A percentile compares a stretch with the other conserved stretches of the same genome.
These are phyloP conservation scores for Dicerorhinus sumatrensis DNA, from an alignment of 2,113 vertebrate genomes.

Conservation along the genomic window DNA sequence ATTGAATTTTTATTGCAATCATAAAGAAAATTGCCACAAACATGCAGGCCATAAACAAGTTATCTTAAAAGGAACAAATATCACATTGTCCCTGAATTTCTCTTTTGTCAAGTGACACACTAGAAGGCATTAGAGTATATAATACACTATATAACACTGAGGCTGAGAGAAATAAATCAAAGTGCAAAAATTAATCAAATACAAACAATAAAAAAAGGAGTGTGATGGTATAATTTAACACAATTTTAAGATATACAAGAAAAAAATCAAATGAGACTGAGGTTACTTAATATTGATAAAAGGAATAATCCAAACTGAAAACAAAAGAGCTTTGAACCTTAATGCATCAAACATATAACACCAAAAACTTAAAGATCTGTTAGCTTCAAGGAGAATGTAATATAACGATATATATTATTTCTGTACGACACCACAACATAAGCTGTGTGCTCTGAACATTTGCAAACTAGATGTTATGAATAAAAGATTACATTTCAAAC, in stretches of 20 bases:
- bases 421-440: neutral
- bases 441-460: neutral
- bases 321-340: neutral
- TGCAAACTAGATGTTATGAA: neutral
- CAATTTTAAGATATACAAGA: neutral
- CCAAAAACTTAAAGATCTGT: neutral
- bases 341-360: neutral
- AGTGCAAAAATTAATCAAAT: neutral
- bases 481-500: neutral
- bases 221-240: too few species aligned
- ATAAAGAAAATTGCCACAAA: neutral
- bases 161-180: neutral
- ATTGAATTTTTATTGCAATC: neutral
- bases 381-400: neutral
- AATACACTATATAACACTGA: neutral
- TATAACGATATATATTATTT: neutral
- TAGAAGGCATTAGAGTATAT: too few species aligned
- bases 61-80: neutral
- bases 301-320: neutral
- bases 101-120: neutral
- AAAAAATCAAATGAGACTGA: neutral
- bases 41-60: neutral
- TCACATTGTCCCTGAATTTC: neutral
- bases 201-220: neutral
- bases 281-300: neutral